Percentiles rank a stretch among this genome's conserved stretches.
Conservation (phyloP, 2,797 vertebrate species). For the Masticophis lateralis region DNA sequence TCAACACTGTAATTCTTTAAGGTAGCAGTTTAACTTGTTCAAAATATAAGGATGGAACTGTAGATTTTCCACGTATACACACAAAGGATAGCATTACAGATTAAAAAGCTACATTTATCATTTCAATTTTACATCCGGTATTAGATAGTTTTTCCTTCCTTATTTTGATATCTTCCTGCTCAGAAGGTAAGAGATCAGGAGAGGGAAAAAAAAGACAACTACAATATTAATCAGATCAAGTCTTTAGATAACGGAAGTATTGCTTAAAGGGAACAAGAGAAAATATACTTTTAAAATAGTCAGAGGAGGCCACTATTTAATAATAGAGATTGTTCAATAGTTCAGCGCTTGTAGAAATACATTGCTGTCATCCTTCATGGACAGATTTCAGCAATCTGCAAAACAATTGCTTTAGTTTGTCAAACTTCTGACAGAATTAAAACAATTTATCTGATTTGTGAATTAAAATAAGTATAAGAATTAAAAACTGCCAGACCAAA, state of each 20-base stretch:
- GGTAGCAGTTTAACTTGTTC: neutral
- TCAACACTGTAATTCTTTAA: neutral
- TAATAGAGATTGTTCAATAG: neutral
- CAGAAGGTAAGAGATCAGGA: neutral
- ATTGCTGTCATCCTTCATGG: constrained; percentile 14
- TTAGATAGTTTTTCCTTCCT: neutral
- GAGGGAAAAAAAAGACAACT: constrained; percentile 17
- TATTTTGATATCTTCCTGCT: neutral
- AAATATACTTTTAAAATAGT: neutral
- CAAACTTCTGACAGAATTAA: neutral
- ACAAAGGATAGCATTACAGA: neutral
- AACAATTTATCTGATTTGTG: neutral
- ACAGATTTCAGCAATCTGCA: neutral
- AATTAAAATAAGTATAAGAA: constrained; percentile 4
- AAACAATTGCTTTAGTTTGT: neutral
- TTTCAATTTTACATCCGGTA: neutral
- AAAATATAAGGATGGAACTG: neutral
- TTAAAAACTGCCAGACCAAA: neutral
- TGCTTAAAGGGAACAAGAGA: neutral
- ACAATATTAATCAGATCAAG: neutral
- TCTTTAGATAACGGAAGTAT: neutral
- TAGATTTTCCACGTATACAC: neutral
- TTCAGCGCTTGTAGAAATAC: neutral
- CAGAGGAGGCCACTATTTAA: neutral
- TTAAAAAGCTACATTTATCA: neutral